Evolutionary conservation across 1,140 invertebrate species (phyloP), one percentile per base, ranked within the genome.

Genomic region (Uloborus diversus): DNA sequence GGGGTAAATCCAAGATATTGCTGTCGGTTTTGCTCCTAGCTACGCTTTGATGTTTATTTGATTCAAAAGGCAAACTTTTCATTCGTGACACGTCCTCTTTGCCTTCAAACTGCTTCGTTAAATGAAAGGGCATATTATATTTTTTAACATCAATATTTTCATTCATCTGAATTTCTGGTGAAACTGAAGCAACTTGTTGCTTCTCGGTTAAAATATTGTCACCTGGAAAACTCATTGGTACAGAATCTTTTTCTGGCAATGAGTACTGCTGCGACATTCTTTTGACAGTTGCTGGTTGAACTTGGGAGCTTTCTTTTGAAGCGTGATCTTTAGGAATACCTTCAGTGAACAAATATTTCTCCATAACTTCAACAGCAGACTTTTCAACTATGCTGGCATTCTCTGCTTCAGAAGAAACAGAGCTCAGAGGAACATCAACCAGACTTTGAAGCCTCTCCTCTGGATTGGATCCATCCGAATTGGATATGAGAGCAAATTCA

Each of bases 351-450:
- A 59, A 71, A 32, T 80, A 64, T 20, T 80, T 80, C 30, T 81
- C 81, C 81, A 81, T 81, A 32, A 56, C 20, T 49, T 81, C 81
- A 57, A 56, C 14, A 13, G 56, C 27, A n/a, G 73, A 81, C 37
- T 81, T 81, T 35, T 79, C 76, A 11, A 79, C 33, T 2, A 79
- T 51, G 25, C 37, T 68, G 20, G 42, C 28, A 65, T 64, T 65
- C 51, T 79, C 76, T 17, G 35, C 35, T 9, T 79, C 76, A 25
- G 64, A 79, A 20, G 61, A 65, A 1, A 65, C 47, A 32, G 61
- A 78, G 30, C 62, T 78, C 17, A 61, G 76, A 9, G 76, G 76
- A 7, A 59, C 35, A 32, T 59, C 69, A n/a, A n/a, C 11, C 17
- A 61, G 5, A 61, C 51, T 42, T 20, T 66, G 64, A 49, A 28